phyloP scores from a whole-genome alignment of 2,888 invertebrate genomes.

The Heliconius ethilla region DNA sequence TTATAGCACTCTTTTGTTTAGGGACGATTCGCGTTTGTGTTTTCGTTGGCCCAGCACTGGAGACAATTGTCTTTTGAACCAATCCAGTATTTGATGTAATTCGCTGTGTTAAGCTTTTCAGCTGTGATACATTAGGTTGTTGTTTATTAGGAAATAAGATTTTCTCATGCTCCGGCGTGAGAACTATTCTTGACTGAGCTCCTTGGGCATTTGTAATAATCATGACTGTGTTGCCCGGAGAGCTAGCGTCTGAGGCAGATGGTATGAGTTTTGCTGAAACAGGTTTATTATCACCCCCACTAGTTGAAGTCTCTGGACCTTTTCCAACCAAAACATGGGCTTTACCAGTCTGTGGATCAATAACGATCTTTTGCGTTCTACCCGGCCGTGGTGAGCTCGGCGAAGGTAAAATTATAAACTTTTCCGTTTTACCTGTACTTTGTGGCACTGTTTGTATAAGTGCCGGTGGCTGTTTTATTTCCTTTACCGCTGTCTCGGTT shows the following conservation, averaged over 20 bases:
- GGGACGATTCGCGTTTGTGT: constrained; percentile 67
- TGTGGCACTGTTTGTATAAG: constrained; percentile 62
- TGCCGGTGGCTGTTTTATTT: constrained; percentile 58
- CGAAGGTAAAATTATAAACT: constrained; percentile 75
- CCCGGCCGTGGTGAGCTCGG: constrained; percentile 62
- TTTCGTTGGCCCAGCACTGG: constrained; percentile 54
- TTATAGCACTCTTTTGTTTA: constrained; percentile 78
- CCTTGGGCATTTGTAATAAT: constrained; percentile 84
- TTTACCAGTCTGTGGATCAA: constrained; percentile 76
- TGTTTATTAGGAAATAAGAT: constrained; percentile 81
- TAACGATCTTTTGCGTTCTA: constrained; percentile 76
- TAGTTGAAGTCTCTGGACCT: constrained; percentile 56
- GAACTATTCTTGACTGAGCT: constrained; percentile 81
- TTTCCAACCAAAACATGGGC: constrained; percentile 72
- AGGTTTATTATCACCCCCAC: constrained; percentile 61
- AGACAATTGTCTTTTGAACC: constrained; percentile 58
- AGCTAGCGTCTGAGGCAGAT: constrained; percentile 60
- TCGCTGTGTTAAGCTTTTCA: constrained; percentile 69
- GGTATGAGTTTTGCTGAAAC: constrained; percentile 72
- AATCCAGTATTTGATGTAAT: constrained; percentile 57
- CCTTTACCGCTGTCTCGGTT: constrained; percentile 64
- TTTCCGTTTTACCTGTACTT: constrained; percentile 63
- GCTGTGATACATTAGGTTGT: constrained; percentile 65
- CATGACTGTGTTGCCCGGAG: constrained; percentile 82
- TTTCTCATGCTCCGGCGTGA: constrained; percentile 84